Percentiles rank a stretch among this genome's conserved stretches.
phyloP scores from a whole-genome alignment of 2,797 vertebrate species.

The Morus bassanus region DNA sequence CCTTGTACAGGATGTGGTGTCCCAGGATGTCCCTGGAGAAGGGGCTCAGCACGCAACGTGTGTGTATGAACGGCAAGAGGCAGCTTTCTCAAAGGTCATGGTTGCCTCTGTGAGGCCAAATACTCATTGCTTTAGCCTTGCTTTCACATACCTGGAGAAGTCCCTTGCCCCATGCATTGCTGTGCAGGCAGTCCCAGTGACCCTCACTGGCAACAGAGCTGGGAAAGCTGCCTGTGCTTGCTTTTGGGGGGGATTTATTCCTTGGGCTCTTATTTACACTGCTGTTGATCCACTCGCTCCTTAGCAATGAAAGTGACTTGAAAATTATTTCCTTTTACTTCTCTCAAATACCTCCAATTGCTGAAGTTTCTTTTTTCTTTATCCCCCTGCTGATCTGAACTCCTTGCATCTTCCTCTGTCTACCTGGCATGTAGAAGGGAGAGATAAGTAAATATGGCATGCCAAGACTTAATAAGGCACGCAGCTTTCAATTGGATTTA shows the following conservation, averaged over 20 bases:
- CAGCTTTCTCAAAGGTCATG: not conserved
- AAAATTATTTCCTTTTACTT: not conserved
- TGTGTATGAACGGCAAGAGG: accelerated
- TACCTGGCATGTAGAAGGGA: constrained; percentile 56
- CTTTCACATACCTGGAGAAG: accelerated
- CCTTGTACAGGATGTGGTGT: not conserved
- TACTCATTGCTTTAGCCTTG: not conserved
- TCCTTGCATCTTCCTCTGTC: constrained; percentile 3
- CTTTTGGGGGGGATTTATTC: not conserved
- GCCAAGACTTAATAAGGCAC: constrained; percentile 60
- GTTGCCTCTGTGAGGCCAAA: not conserved
- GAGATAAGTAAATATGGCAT: constrained; percentile 58
- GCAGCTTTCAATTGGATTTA: constrained; percentile 44
- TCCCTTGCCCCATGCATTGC: accelerated
- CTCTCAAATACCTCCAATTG: not conserved
- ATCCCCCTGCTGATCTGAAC: constrained; percentile 32
- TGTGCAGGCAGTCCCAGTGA: not conserved
- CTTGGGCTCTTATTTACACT: not conserved
- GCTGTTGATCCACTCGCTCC: not conserved
- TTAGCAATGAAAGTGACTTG: not conserved
- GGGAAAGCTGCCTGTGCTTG: not conserved
- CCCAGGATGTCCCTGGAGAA: not conserved
- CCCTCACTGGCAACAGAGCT: not conserved
- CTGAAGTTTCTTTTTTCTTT: constrained; percentile 2
- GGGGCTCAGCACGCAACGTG: accelerated